Evolutionary conservation across 2,113 vertebrate species (phyloP), one percentile per base, ranked within the genome.

Genomic region (Corydoras sp.): DNA sequence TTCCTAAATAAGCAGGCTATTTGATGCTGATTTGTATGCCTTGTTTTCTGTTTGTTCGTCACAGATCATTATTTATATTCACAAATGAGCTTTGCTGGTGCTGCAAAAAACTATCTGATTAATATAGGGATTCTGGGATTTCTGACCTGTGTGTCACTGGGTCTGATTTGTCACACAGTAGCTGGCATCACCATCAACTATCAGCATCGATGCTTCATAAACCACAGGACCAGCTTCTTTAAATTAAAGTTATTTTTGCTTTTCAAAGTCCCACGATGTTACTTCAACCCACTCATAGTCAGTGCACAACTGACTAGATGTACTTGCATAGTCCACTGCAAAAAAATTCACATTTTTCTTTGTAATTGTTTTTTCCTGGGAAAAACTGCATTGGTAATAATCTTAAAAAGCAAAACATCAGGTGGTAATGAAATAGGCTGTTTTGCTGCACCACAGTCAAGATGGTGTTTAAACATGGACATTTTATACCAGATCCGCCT

Each of bases 291-390:
- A 60, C 69, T 85, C 49, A 82, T 82, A 66, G 83, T 86, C 73
- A 84, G 83, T 29, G 79, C 75, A 5, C 81, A 75, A 63, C 68
- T 75, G 51, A 71, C 64, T 65, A 65, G 64, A 6, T 87, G 84
- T 83, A 85, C 84, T 71, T 88, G 86, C 77, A 87, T 83, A 84
- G 72, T 88, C 63, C 76, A 80, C 31, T 83, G 87, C 76, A 85
- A 79, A 10, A 79, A 84, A 4, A 84, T 88, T 75, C 86, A 82
- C 9, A 85, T 87, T 71, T 81, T 87, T 62, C 74, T 88, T 66
- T 84, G 81, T 14, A 81, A 87, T 63, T 86, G 82, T 8, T 87
- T 82, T 75, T 75, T 85, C 71, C 72, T 87, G 3, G 80, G 83
- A 30, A 86, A 87, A 79, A 86, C 83, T 8, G 64, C 83, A 54